These are phyloP conservation scores for Pachymerium ferrugineum DNA, from an alignment of 2,888 invertebrate species.

Conservation along the genomic window DNA sequence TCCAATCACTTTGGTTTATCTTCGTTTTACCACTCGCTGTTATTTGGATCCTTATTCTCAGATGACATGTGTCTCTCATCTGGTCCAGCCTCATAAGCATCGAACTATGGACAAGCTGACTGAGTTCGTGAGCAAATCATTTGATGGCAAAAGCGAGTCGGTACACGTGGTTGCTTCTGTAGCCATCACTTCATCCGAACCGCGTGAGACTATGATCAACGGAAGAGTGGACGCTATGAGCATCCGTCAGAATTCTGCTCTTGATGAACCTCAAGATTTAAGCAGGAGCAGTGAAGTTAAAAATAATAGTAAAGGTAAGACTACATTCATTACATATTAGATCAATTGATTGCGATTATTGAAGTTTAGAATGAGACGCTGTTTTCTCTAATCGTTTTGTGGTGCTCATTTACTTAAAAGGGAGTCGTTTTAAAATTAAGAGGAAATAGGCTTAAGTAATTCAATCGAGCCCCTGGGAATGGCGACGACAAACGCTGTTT, in stretches of 20 bases:
- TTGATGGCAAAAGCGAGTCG: conserved; percentile 51
- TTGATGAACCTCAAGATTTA: not conserved
- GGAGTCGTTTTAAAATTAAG: conserved; percentile 28
- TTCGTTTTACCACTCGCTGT: no score
- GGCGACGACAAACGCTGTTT: conserved; percentile 18
- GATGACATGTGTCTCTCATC: conserved; percentile 17
- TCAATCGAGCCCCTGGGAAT: not conserved
- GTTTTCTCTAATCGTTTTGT: not conserved
- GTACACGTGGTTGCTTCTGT: not conserved
- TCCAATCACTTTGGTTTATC: no score
- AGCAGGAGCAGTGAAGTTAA: not conserved
- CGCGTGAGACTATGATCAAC: conserved; percentile 10
- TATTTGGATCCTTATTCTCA: no score
- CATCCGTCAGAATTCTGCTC: not conserved
- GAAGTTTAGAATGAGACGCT: not conserved
- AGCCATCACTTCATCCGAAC: not conserved
- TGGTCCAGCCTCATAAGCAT: not conserved
- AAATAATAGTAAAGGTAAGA: not conserved
- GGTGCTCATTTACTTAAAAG: conserved; percentile 29
- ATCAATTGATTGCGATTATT: not conserved
- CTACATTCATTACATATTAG: not conserved
- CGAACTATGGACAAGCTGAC: conserved; percentile 74
- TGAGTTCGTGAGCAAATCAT: conserved; percentile 83
- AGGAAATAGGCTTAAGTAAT: conserved; percentile 11
- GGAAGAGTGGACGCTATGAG: not conserved